Base-by-base conservation (phyloP, 1,140 invertebrate species). In the Ganaspis sp. region DNA sequence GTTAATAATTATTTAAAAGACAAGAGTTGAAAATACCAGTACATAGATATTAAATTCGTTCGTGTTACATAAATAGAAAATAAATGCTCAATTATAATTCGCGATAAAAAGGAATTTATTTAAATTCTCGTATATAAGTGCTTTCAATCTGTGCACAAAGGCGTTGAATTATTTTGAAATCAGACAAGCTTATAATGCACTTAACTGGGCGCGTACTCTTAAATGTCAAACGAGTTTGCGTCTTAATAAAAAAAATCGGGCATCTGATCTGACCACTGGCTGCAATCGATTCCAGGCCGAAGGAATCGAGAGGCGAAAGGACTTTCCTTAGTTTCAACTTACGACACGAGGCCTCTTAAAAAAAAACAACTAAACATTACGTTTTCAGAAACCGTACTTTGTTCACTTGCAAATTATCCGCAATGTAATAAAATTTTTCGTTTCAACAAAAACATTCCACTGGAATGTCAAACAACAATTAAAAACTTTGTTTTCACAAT, bases 161-260 rank as follows among this genome's bases (percentile, higher is more conserved):
- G 69, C 40, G 64, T 49, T 69, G 38, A 64, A 45, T 29, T 15
- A n/a, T 12, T 23, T 53, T 69, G 58, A 45, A 45, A 69, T 69
- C 23, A 37, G 58, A n/a, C 58, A 42, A 17, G 64, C 73, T 34
- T 49, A 12, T 69, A 45, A 17, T 17, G 34, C 73, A 69, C 64
- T 74, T 74, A 74, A 74, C 40, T 58, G 71, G 72, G 58, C 71
- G 26, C 58, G 75, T 70, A 53, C 42, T 64, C 74, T 71, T 84
- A 85, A 86, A 84, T 84, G 82, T 84, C 79, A 85, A 85, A 81
- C 83, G 72, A 40, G 79, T 83, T 81, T 76, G 17, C 58, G 74
- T 78, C 75, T 69, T 75, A 75, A 58, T 71, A 75, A 72, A 80
- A 72, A 71, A 76, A 84, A 78, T 76, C 37, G 42, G 74, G 79